Base-by-base conservation (phyloP, 2,797 vertebrate genomes). In the Cottoperca gobio region DNA sequence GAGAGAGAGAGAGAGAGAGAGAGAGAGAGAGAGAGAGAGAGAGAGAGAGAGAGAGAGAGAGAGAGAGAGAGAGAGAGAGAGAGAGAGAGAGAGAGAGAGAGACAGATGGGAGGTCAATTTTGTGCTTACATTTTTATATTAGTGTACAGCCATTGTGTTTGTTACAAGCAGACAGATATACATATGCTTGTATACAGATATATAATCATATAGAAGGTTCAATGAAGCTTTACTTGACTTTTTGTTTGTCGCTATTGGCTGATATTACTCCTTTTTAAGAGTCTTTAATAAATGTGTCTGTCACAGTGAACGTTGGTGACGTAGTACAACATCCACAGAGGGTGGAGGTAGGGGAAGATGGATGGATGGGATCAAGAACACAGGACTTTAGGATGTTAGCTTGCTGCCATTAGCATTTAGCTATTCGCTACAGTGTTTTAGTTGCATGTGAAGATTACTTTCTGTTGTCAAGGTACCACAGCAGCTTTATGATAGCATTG, bases 21-120 rank as follows among this genome's bases (percentile, higher is more conserved):
- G 35, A 39, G 0, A 73, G 49, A 26, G 70, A 77, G 35, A 76
- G 39, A 67, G 33, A 73, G 35, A 39, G 0, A 73, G 49, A 26
- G 70, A 77, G 35, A 76, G 39, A 67, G 33, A 73, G 35, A 39
- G 0, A 73, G 49, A 26, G 70, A 77, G 35, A 76, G 39, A 67
- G 33, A 73, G 35, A 39, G 0, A 73, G 49, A 26, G 70, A 77
- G 35, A 76, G 39, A 67, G 33, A 73, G 35, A 39, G 0, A 73
- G 49, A 26, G 70, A 77, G 35, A 76, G 39, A 67, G 33, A 73
- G 35, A 39, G 0, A 73, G 49, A 26, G 70, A 77, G 35, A 76
- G 39, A 67, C 33, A 73, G 35, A 33, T 33, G 31, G 12, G 33
- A 48, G 52, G 59, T 78, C 28, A 33, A 6, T 40, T 71, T 50